Evolutionary conservation across 35 echinoderm and acorn worm species (phyloP), one percentile per base, ranked within the genome.

Genomic region (Amphiura filiformis): DNA sequence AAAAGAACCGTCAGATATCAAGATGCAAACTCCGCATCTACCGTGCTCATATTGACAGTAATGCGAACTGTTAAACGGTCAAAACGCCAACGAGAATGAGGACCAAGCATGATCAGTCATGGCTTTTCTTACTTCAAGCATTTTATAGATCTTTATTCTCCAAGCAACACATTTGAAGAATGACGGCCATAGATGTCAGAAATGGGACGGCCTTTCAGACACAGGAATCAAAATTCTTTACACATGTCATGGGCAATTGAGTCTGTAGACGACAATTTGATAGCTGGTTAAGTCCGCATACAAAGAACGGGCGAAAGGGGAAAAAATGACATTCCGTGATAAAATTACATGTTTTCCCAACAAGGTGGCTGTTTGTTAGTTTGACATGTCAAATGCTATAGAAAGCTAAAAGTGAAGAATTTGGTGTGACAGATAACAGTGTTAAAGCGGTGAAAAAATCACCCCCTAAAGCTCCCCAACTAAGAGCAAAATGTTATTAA

Each of bases 191-290:
- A 4, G 61, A 70, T 70, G 61, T 70, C 61, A 70, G 7, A 70
- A 70, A 70, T 70, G 61, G 61, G 61, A 18, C 26, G 28, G 61
- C 61, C 61, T 70, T 70, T 70, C 1, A 18, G 61, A 70, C 28
- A 30, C 26, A 3, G 28, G 26, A 70, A 70, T 70, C 61, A 70
- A 70, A 11, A 70, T 70, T 70, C 61, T 70, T 26, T 70, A 70
- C 61, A 70, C 61, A 70, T 70, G 61, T 70, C 61, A 70, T 30
- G 61, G 61, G 7, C 61, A 70, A 70, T 70, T 70, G 61, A 70
- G 9, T n/a, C 61, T 3, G 1, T n/a, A 26, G 61, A 70, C 61
- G 28, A 70, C 61, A 70, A 26, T 70, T 70, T 70, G 61, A 70
- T 70, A 26, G 17, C 11, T 70, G 61, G 61, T 23, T 70, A 70